Evolutionary conservation across 35 echinoderm and acorn worm genomes (phyloP), one percentile per base, ranked within the genome.

Genomic region (Diadema setosum): DNA sequence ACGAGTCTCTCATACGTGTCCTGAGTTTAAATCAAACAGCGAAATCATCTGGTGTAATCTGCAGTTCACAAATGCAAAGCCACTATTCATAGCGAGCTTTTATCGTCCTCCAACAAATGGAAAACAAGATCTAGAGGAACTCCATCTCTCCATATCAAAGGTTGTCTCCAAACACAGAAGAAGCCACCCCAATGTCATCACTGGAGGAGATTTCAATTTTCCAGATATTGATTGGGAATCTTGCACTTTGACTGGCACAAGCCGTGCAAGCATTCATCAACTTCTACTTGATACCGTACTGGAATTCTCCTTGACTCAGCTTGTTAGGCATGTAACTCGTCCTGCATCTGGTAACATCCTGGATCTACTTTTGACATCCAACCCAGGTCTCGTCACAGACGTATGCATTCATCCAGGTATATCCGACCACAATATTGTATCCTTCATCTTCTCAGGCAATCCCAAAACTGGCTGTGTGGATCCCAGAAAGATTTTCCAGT

Each of bases 1-100:
- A 82, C 24, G 83, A 91, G 24, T 46, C 39, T 39, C 43, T 91
- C 35, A 80, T 85, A 56, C 43, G 15, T 65, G 44, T 33, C 61
- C 69, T 18, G 52, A 65, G 14, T 52, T 91, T 46, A 69, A 78
- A 31, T 45, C 30, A 17, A 42, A 84, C 24, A 21, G 88, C 84
- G 88, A 90, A 84, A 84, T 69, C 81, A 55, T 84, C 31, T 83
- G 81, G 88, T 32, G 57, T 5, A 69, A 73, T 9, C 41, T 84
- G 23, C 80, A 90, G 42, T 88, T 81, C 74, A 42, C 60, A 3
- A 84, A 90, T 49, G 56, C 55, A 45, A 90, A 84, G 64, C 88
- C 88, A 6, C 12, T 83, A 42, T 46, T 84, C 29, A n/a, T 90
- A 14, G 80, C 80, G 29, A 90, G 88, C 63, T 89, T 59, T 27